Base-by-base conservation (phyloP, 1,140 invertebrate genomes). In the Doryteuthis pealeii region DNA sequence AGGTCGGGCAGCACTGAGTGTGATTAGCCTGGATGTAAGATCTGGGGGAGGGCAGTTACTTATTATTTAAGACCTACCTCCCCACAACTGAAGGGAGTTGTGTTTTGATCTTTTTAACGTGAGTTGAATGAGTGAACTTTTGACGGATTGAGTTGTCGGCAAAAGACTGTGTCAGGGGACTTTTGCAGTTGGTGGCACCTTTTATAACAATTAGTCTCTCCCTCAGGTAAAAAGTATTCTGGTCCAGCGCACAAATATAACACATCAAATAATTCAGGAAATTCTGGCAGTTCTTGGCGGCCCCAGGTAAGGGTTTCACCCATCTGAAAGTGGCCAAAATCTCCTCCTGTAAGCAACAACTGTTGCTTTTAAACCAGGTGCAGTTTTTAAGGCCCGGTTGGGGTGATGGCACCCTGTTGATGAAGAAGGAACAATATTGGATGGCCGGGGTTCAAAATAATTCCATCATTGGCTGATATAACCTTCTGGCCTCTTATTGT, bases 221-320 rank as follows among this genome's bases (percentile, higher is more conserved):
- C 40, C 80, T 77, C 15, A 77, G 67, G 76, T 89, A 89, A 75
- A 87, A 88, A 30, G 72, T 70, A 75, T 86, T 83, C 78, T 89
- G 88, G 69, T 83, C 81, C 8, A 87, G 88, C 15, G 85, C 82
- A 74, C 88, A 89, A 22, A 89, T 86, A 73, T 89, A 89, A 71
- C 88, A 89, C 87, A 89, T 88, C 3, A 89, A 77, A 76, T 87
- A 87, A 77, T 89, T 89, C 0, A 87, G 82, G 77, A 87, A 88
- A 40, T 76, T 70, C 72, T 86, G 85, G 71, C 88, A 89, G 12
- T 81, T 77, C 6, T 70, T 75, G 5, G 86, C 86, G 10, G 87
- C 85, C 0, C 88, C 88, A 10, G 84, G 81, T 10, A 88, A 78
- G 6, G 87, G 86, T 74, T 88, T 88, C 22, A 89, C 86, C 28